These are phyloP conservation scores for Eueides isabella DNA, from an alignment of 1,140 invertebrate genomes.

Conservation along the genomic window DNA sequence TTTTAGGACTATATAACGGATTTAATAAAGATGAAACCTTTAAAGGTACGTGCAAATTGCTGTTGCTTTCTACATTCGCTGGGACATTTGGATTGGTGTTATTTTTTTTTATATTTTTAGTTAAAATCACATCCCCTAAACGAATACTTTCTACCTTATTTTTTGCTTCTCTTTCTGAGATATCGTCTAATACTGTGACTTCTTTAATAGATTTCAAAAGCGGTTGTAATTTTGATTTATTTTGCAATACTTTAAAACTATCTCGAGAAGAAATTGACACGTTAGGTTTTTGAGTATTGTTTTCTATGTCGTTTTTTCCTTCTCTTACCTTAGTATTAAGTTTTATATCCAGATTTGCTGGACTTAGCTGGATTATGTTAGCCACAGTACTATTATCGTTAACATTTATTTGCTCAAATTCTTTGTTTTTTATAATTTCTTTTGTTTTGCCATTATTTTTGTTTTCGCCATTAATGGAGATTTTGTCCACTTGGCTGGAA, in stretches of 20 bases:
- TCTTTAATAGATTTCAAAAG: conserved; percentile 9
- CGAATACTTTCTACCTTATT: conserved; percentile 20
- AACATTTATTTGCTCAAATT: background rate
- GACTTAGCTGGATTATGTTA: background rate
- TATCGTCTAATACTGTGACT: background rate
- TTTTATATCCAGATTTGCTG: background rate
- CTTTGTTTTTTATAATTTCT: background rate
- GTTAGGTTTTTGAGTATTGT: background rate
- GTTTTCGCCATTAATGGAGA: background rate
- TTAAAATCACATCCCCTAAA: conserved; percentile 16
- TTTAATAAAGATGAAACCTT: conserved; percentile 72
- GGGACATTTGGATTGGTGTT: conserved; percentile 9
- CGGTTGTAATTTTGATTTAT: background rate
- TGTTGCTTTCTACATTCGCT: background rate
- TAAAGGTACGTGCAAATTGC: conserved; percentile 56
- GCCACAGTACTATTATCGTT: background rate
- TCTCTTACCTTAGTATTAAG: background rate
- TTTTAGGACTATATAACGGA: conserved; percentile 56
- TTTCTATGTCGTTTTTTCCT: background rate
- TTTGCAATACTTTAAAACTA: background rate
- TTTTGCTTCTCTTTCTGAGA: background rate
- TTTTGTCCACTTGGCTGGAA: background rate
- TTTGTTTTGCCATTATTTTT: background rate
- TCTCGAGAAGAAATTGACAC: background rate
- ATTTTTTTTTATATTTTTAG: conserved; percentile 6